A percentile compares a stretch with the other conserved stretches of the same genome.
Evolutionary conservation across 1,140 invertebrate genomes (phyloP).

Genomic region (Listronotus bonariensis): DNA sequence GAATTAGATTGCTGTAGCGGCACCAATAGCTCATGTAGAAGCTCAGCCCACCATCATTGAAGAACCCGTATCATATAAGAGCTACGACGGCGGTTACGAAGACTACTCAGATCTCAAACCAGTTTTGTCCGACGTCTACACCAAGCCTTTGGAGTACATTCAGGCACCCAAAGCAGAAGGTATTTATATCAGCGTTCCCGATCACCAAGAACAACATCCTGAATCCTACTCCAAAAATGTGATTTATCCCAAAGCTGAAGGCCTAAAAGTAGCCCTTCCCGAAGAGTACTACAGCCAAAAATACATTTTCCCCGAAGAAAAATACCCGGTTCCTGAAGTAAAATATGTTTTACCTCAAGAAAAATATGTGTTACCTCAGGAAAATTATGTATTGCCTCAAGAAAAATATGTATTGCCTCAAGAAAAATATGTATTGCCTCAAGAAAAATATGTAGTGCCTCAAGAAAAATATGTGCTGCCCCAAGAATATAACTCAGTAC

Average conservation of each 20-base stretch:
- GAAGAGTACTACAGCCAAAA: not conserved
- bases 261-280: conserved; percentile 1
- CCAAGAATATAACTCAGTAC: not conserved
- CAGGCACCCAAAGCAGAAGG: conserved; percentile 24
- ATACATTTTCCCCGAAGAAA: not conserved
- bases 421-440: too few relatives aligned
- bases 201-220: conserved; percentile 11
- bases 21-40: conserved; percentile 12
- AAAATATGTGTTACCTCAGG: not conserved
- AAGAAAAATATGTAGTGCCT: conserved; percentile 8
- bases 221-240: not conserved
- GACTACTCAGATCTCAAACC: conserved; percentile 18
- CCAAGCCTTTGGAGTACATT: conserved; percentile 26
- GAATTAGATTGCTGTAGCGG: conserved; percentile 6
- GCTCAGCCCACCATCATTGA: conserved; percentile 12
- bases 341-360: conserved; percentile 15
- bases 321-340: too few relatives aligned
- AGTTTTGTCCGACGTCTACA: conserved; percentile 17
- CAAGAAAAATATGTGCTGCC: conserved; percentile 4
- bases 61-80: conserved; percentile 21
- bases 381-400: not conserved
- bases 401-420: too few relatives aligned
- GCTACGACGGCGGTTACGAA: conserved; percentile 35
- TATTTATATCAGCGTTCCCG: conserved; percentile 18
- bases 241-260: not conserved